Percentiles rank a stretch among this genome's conserved stretches.
Conservation (phyloP, 2,888 invertebrate species). For the Cephonodes hylas region DNA sequence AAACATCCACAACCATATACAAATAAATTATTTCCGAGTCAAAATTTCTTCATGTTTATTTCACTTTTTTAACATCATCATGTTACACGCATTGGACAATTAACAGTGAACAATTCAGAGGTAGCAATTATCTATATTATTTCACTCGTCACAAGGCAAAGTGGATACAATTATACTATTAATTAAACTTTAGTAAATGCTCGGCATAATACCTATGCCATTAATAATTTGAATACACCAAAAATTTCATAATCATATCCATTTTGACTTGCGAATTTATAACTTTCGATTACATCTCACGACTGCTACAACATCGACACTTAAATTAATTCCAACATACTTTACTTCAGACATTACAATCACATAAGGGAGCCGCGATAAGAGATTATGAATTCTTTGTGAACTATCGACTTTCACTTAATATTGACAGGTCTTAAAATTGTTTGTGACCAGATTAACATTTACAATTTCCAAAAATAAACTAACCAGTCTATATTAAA, state of each 20-base stretch:
- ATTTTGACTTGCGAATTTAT: constrained; percentile 23
- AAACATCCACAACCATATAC: neutral
- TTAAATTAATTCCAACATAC: constrained; percentile 22
- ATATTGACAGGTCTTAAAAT: too few relatives aligned
- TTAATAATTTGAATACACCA: neutral
- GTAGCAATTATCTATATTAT: constrained; percentile 67
- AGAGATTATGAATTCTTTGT: neutral
- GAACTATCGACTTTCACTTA: neutral
- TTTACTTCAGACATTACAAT: neutral
- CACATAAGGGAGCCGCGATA: neutral
- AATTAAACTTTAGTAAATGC: constrained; percentile 28
- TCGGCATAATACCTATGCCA: constrained; percentile 9
- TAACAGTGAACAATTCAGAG: constrained; percentile 68
- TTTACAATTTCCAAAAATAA: too few relatives aligned
- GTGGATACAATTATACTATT: constrained; percentile 14
- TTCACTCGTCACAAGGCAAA: constrained; percentile 19
- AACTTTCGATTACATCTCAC: constrained; percentile 39
- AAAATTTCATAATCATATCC: neutral
- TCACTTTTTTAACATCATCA: constrained; percentile 62
- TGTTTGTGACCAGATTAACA: neutral
- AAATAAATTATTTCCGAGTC: constrained; percentile 22
- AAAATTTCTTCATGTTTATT: constrained; percentile 69
- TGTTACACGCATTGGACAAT: constrained; percentile 62
- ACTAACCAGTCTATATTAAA: neutral
- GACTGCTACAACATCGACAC: constrained; percentile 48